Conservation (phyloP, 2,797 vertebrate species). For the Anableps anableps region DNA sequence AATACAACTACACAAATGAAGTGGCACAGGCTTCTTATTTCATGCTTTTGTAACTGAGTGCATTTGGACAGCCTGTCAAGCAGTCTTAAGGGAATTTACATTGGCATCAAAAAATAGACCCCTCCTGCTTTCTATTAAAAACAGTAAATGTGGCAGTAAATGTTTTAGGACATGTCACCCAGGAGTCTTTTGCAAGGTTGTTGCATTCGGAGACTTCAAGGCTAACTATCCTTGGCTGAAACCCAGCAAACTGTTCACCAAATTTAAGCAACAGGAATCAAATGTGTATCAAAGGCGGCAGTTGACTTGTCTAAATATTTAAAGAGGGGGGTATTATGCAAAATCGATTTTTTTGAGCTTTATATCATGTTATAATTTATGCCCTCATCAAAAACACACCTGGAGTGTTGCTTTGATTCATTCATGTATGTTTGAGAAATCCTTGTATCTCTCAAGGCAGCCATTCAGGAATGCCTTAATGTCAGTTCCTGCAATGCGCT, state of each 20-base stretch:
- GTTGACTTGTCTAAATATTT: neutral
- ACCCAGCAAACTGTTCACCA: neutral
- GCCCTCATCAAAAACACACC: neutral
- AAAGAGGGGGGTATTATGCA: neutral
- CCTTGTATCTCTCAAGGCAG: neutral
- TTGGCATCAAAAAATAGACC: neutral
- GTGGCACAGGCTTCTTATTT: neutral
- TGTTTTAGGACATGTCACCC: neutral
- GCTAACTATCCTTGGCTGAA: neutral
- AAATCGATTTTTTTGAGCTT: neutral
- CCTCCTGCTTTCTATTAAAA: neutral
- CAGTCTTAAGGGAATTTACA: neutral
- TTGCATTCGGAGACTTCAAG: neutral
- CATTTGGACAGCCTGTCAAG: neutral
- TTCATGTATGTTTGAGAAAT: slow-evolving; percentile 1
- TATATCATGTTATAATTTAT: neutral
- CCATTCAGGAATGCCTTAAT: neutral
- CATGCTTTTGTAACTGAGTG: neutral
- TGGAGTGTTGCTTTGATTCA: neutral
- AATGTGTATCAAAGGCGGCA: neutral
- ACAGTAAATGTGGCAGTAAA: neutral
- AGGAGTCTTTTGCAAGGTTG: neutral
- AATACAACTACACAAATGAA: neutral
- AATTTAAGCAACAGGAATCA: neutral
- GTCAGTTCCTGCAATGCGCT: neutral